These are phyloP conservation scores for Datnioides undecimradiatus DNA, from an alignment of 2,113 vertebrate genomes.

Conservation along the genomic window DNA sequence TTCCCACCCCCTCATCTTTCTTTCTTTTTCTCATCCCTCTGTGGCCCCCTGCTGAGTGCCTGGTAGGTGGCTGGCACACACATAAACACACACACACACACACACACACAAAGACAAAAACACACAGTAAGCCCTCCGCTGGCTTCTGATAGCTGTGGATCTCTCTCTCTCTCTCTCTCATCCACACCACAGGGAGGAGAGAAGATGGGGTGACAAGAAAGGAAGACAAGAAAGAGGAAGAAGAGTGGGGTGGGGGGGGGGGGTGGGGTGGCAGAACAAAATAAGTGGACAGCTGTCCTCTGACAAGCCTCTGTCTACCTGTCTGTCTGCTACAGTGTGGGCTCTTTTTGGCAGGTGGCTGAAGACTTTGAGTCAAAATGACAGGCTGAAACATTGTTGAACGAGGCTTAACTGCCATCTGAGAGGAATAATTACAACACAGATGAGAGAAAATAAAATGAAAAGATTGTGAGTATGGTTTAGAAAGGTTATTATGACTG, in stretches of 20 bases:
- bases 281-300: slow-evolving; percentile 73
- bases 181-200: slow-evolving; percentile 52
- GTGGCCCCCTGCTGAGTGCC: slow-evolving; percentile 65
- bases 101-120: slow-evolving; percentile 34
- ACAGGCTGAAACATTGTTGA: slow-evolving; percentile 26
- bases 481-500: slow-evolving; percentile 2
- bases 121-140: slow-evolving; percentile 49
- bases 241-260: not conserved
- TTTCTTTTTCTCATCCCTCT: slow-evolving; percentile 69
- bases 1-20: slow-evolving; percentile 58
- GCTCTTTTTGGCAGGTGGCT: slow-evolving; percentile 38
- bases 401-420: slow-evolving; percentile 13
- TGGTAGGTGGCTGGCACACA: slow-evolving; percentile 57
- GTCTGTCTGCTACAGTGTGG: slow-evolving; percentile 38
- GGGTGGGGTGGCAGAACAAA: slow-evolving; percentile 44
- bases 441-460: not conserved
- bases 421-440: slow-evolving; percentile 9
- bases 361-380: slow-evolving; percentile 28
- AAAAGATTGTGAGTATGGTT: not conserved
- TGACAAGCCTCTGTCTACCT: slow-evolving; percentile 67
- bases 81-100: slow-evolving; percentile 32
- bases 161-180: slow-evolving; percentile 47
- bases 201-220: slow-evolving; percentile 40
- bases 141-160: slow-evolving; percentile 53
- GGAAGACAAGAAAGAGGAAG: slow-evolving; percentile 5